Percentiles rank a stretch among this genome's conserved stretches.
Conservation (phyloP, 2,888 invertebrate species). For the Euproctis similis region DNA sequence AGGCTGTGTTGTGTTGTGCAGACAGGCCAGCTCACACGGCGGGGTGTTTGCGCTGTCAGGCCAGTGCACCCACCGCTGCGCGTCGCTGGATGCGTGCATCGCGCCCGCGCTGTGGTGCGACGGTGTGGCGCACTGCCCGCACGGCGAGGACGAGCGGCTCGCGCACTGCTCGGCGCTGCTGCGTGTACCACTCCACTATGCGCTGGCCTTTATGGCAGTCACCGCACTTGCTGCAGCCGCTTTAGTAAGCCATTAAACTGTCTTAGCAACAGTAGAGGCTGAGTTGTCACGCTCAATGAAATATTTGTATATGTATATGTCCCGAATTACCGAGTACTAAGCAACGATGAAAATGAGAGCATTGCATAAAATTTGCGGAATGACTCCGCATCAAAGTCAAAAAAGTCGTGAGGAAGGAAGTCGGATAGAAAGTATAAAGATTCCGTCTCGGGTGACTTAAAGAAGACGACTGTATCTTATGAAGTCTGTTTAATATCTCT, state of each 20-base stretch:
- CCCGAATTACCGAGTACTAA: no score
- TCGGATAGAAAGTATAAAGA: no score
- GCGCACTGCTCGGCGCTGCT: constrained; percentile 86
- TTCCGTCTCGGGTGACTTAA: no score
- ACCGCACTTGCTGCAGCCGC: constrained; percentile 62
- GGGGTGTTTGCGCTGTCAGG: constrained; percentile 78
- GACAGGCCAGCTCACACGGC: constrained; percentile 69
- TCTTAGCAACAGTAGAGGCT: no score
- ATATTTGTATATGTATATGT: no score
- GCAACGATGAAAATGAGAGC: no score
- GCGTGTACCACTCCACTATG: constrained; percentile 84
- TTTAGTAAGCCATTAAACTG: constrained; percentile 70
- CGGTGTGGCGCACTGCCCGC: constrained; percentile 85
- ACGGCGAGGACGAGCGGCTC: constrained; percentile 86
- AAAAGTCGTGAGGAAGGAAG: no score
- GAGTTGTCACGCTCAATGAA: no score
- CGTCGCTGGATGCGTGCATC: constrained; percentile 88
- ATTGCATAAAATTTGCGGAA: no score
- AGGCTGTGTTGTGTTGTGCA: constrained; percentile 31
- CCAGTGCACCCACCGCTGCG: constrained; percentile 85
- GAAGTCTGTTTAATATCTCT: no score
- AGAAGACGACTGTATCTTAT: no score
- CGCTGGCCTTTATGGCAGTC: constrained; percentile 74
- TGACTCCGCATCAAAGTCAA: no score
- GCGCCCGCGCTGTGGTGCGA: constrained; percentile 88